Conservation (phyloP, 2,888 invertebrate genomes). For the Morpho achilles region DNA sequence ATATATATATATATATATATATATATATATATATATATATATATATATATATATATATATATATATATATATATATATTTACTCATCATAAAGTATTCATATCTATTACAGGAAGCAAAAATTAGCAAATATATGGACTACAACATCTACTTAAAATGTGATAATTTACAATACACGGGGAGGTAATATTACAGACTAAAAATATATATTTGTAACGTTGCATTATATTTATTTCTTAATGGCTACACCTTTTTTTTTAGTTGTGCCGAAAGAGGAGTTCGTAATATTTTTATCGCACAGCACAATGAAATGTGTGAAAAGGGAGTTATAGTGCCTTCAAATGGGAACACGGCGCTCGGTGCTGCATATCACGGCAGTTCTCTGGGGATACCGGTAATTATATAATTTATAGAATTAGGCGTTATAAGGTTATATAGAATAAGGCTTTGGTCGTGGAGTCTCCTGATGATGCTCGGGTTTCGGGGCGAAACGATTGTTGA, state of each 20-base stretch:
- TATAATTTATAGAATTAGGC: no score
- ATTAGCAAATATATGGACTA: conserved; percentile 81
- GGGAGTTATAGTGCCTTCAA: conserved; percentile 66
- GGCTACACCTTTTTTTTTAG: conserved; percentile 32
- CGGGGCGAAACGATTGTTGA: no score
- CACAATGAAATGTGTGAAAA: conserved; percentile 40
- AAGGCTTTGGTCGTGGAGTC: no score
- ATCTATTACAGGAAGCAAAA: conserved; percentile 63
- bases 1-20: no score
- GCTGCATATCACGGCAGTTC: conserved; percentile 65
- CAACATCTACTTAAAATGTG: conserved; percentile 88
- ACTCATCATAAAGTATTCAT: background rate
- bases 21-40: no score
- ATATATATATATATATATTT: no score
- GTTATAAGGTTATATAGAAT: no score
- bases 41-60: no score
- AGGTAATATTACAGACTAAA: conserved; percentile 71
- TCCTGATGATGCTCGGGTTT: no score
- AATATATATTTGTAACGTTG: background rate
- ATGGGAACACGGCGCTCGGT: conserved; percentile 61
- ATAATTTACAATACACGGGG: conserved; percentile 91
- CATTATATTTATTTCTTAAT: background rate
- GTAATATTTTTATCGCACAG: conserved; percentile 53
- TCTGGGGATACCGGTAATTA: conserved; percentile 53
- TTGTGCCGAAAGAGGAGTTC: conserved; percentile 62